Percentiles rank a stretch among this genome's conserved stretches.
Evolutionary conservation across 1,140 invertebrate genomes (phyloP).

Genomic region (Drosophila gunungcola): DNA sequence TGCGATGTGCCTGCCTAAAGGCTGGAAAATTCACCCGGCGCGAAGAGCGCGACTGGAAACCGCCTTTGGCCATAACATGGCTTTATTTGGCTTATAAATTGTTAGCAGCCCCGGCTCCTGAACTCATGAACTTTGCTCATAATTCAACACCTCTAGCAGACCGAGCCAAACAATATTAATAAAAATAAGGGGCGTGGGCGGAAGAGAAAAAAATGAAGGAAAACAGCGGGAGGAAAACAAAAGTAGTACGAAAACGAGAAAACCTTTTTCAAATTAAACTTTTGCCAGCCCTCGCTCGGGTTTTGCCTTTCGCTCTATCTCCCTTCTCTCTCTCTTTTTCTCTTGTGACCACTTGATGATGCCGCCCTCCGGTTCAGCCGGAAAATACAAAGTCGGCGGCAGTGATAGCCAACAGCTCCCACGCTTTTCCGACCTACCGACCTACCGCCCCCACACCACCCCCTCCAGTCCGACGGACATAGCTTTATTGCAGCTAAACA

Average conservation of each 20-base stretch:
- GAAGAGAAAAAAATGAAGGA: background rate
- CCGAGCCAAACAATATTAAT: conserved; percentile 50
- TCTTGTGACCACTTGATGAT: conserved; percentile 80
- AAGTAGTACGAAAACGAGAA: conserved; percentile 49
- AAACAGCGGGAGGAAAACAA: conserved; percentile 28
- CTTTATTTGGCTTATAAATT: conserved; percentile 79
- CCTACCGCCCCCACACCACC: background rate
- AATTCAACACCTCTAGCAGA: conserved; percentile 70
- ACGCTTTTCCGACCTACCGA: background rate
- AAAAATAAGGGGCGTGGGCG: conserved; percentile 28
- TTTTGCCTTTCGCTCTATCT: conserved; percentile 3
- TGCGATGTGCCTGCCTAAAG: conserved; percentile 6
- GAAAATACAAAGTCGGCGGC: conserved; percentile 43
- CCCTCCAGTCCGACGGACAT: background rate
- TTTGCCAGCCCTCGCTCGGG: conserved; percentile 44
- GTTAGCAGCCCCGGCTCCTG: conserved; percentile 41
- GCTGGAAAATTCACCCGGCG: conserved; percentile 9
- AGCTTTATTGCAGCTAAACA: conserved; percentile 80
- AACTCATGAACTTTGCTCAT: conserved; percentile 76
- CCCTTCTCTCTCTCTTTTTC: conserved; percentile 8
- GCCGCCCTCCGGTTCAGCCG: conserved; percentile 48
- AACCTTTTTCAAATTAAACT: conserved; percentile 82
- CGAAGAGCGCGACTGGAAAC: conserved; percentile 30
- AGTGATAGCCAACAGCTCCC: conserved; percentile 36
- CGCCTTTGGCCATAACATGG: conserved; percentile 71